Evolutionary conservation across 2,113 vertebrate species (phyloP).

Genomic region (Acrocephalus arundinaceus): DNA sequence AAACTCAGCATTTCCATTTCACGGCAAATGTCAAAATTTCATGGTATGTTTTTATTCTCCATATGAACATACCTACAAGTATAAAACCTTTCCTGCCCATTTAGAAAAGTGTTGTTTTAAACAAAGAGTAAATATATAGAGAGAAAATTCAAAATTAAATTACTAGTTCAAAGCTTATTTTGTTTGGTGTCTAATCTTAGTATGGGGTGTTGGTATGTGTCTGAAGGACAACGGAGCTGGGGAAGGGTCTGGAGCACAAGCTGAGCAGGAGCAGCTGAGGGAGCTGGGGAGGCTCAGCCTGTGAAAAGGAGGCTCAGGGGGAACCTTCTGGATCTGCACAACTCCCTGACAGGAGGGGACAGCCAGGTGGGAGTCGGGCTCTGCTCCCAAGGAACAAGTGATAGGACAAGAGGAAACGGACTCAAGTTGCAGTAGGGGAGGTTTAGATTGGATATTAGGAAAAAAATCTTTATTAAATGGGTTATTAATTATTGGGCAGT

Average conservation of each 20-base stretch:
- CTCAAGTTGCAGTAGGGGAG: neutral
- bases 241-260: neutral
- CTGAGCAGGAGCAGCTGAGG: neutral
- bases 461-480: neutral
- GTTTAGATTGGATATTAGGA: neutral
- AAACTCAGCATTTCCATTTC: neutral
- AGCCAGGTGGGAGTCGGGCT: rapidly evolving
- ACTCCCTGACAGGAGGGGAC: neutral
- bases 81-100: neutral
- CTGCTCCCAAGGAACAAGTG: neutral
- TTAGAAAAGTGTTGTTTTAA: neutral
- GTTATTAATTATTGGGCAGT: neutral
- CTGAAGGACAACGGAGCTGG: rapidly evolving
- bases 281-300: neutral
- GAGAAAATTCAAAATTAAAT: neutral
- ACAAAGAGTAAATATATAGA: rapidly evolving
- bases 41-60: neutral
- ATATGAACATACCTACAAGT: neutral
- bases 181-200: neutral
- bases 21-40: neutral
- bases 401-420: neutral
- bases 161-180: neutral
- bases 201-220: neutral
- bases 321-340: rapidly evolving
- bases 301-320: neutral